Percentiles rank a stretch among this genome's conserved stretches.
These are phyloP conservation scores for Sander lucioperca DNA, from an alignment of 2,113 vertebrate species.

Conservation along the genomic window DNA sequence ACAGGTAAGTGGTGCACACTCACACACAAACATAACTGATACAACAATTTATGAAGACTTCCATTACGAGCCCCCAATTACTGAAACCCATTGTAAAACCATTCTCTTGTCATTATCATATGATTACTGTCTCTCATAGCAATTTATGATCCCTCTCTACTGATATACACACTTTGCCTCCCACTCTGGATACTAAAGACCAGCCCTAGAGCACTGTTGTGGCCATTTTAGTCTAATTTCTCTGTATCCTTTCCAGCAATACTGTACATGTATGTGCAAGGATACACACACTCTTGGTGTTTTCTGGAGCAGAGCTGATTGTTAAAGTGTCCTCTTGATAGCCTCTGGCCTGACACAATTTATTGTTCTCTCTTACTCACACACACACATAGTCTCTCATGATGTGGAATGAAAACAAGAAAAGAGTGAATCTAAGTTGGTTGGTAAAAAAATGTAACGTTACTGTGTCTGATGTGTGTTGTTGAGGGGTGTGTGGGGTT, in stretches of 20 bases:
- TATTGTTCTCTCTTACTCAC: slow-evolving; percentile 6
- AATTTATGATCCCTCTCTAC: neutral
- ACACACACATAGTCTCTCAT: slow-evolving; percentile 10
- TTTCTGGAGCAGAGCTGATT: slow-evolving; percentile 70
- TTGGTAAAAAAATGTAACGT: neutral
- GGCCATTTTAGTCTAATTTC: slow-evolving; percentile 35
- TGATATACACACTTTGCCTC: neutral
- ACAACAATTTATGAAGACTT: neutral
- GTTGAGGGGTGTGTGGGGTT: neutral
- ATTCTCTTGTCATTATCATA: slow-evolving; percentile 11
- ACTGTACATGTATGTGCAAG: no score
- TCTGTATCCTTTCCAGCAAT: slow-evolving; percentile 9
- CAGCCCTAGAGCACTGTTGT: slow-evolving; percentile 13
- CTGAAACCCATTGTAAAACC: neutral
- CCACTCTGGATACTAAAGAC: slow-evolving; percentile 1
- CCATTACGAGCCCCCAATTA: neutral
- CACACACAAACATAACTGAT: neutral
- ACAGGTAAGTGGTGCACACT: slow-evolving; percentile 65
- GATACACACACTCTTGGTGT: slow-evolving; percentile 22
- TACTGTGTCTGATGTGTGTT: neutral
- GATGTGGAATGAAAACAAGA: slow-evolving; percentile 24
- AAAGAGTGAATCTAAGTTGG: slow-evolving; percentile 5
- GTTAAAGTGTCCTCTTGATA: slow-evolving; percentile 41
- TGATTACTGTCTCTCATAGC: neutral
- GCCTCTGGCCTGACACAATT: slow-evolving; percentile 33